Base-by-base conservation (phyloP, 2,888 invertebrate genomes). In the Augochlorella aurata region DNA sequence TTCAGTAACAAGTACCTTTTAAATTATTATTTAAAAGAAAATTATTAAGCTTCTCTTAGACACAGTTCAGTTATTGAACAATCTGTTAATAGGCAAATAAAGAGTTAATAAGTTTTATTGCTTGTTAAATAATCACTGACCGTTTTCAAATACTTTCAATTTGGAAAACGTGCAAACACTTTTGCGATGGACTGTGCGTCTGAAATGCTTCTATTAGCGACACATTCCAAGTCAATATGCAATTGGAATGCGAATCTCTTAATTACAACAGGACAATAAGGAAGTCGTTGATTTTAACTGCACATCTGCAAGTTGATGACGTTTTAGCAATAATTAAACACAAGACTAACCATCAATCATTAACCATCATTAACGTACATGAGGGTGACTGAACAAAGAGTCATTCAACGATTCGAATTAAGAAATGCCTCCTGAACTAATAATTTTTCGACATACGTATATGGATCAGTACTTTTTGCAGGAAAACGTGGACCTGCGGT, bases 301-400 rank as follows among this genome's bases (percentile, higher is more conserved):
- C 21, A 21, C 45, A 16, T 45, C 14, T 52, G 47, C 52, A 12
- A 16, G 38, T 47, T 74, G 52, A 77, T 77, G 73, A 77, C 63
- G n/a, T 72, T 52, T 77, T 63, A 29, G 16, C 5, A 29, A 72
- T 72, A 72, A 76, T 72, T 72, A 38, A 38, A 16, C 14, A n/a
- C 2, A 16, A 44, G 47, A 29, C n/a, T 10, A 50, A 0, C 18
- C 2, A 61, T 49, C 47, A 24, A 72, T 61, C 29, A 7, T n/a
- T n/a, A n/a, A n/a, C n/a, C n/a, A n/a, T n/a, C n/a, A 29, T 12
- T 9, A 8, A 9, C 8, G n/a, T 7, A 14, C 10, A 14, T 12
- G 12, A 21, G 12, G n/a, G 52, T 8, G 10, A 52, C 18, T 54
- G n/a, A 0, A 21, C 1, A 54, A 54, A 21, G 21, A 12, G 54